A percentile compares a stretch with the other conserved stretches of the same genome.
Evolutionary conservation across 2,797 vertebrate genomes (phyloP).

Genomic region (Diglossa cyanea): DNA sequence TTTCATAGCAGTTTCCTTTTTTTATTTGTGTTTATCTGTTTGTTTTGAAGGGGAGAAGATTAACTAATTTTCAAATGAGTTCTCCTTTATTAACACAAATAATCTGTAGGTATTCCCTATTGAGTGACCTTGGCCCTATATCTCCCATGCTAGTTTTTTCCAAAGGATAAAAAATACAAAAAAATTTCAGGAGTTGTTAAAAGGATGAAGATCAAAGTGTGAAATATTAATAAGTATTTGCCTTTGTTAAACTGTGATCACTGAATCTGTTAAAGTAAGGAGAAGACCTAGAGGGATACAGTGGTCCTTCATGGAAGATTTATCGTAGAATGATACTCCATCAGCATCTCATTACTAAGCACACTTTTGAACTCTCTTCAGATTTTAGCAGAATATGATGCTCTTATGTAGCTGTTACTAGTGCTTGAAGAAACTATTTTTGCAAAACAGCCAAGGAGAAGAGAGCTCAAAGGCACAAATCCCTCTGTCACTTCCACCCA

Average conservation of each 20-base stretch:
- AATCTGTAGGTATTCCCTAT: background rate
- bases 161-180: background rate
- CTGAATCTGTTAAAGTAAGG: background rate
- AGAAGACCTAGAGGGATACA: background rate
- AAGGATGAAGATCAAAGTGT: background rate
- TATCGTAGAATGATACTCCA: background rate
- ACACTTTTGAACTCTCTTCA: background rate
- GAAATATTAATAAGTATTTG: slow-evolving; percentile 12
- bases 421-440: background rate
- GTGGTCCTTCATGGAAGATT: background rate
- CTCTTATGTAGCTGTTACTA: background rate
- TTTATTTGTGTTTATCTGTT: background rate
- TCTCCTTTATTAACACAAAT: background rate
- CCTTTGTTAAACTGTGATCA: background rate
- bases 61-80: background rate
- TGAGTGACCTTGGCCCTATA: background rate
- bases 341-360: background rate
- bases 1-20: background rate
- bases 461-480: background rate
- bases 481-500: background rate
- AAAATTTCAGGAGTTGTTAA: background rate
- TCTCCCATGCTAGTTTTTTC: background rate
- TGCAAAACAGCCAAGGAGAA: background rate
- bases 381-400: background rate
- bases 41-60: background rate